Evolutionary conservation across 2,113 vertebrate species (phyloP).

Genomic region (Pimephales promelas): DNA sequence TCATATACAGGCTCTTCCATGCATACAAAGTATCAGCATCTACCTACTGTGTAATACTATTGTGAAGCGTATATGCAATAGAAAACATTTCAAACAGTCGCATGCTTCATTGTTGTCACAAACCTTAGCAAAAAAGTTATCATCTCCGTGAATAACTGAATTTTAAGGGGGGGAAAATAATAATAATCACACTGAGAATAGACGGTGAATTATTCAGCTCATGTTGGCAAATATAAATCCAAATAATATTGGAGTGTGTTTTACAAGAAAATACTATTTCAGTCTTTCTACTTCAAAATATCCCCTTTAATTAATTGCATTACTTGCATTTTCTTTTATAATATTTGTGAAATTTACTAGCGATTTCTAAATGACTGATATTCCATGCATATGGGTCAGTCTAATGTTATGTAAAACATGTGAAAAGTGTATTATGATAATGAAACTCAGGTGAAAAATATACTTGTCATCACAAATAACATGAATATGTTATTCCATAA

Average conservation of each 20-base stretch:
- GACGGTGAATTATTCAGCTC: background rate
- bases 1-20: background rate
- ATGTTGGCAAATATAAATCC: background rate
- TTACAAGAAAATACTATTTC: background rate
- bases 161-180: no score
- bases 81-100: background rate
- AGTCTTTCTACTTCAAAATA: background rate
- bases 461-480: background rate
- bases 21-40: background rate
- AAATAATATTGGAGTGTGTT: background rate
- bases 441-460: background rate
- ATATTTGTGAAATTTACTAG: background rate
- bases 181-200: background rate
- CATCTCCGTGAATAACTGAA: background rate
- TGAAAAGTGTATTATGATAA: background rate
- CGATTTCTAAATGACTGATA: background rate
- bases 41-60: background rate
- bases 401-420: background rate
- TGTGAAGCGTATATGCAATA: background rate
- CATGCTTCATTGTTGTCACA: background rate
- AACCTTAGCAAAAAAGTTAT: background rate
- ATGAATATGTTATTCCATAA: background rate
- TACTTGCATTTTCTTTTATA: background rate
- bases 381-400: background rate
- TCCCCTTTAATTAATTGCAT: background rate